These are phyloP conservation scores for Centropus unirufus DNA, from an alignment of 2,113 vertebrate genomes.

Conservation along the genomic window DNA sequence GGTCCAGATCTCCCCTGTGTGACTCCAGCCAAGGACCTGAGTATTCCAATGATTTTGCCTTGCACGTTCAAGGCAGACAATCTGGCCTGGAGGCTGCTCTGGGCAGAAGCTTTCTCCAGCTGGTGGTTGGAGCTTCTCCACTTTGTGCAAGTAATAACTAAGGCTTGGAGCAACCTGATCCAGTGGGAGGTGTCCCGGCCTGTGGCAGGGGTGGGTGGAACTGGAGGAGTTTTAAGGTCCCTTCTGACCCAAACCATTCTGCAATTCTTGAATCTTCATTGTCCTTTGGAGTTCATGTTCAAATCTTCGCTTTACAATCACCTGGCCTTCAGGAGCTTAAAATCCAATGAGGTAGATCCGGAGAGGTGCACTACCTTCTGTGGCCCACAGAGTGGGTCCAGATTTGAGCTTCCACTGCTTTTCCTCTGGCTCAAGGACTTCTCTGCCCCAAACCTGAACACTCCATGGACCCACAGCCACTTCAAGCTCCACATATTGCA, in stretches of 20 bases:
- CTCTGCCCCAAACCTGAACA: not conserved
- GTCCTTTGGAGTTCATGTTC: rapidly evolving
- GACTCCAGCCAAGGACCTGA: not conserved
- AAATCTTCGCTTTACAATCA: not conserved
- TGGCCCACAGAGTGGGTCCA: rapidly evolving
- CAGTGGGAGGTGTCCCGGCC: too few relatives aligned
- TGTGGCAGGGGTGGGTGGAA: too few relatives aligned
- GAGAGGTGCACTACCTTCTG: not conserved
- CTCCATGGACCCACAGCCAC: not conserved
- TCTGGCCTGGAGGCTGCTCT: not conserved
- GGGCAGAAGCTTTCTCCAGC: not conserved
- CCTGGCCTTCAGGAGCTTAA: not conserved
- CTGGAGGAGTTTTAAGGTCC: too few relatives aligned
- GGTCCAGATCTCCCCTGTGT: not conserved
- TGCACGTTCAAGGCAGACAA: not conserved
- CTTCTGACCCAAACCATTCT: too few relatives aligned
- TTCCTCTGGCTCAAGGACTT: not conserved
- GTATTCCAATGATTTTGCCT: not conserved
- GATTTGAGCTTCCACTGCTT: not conserved
- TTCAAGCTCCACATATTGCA: not conserved
- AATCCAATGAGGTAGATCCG: not conserved
- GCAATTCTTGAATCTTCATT: rapidly evolving
- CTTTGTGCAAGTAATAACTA: too few relatives aligned
- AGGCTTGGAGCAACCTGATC: too few relatives aligned
- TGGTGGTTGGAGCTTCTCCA: not conserved